Percentiles rank a stretch among this genome's conserved stretches.
Conservation (phyloP, 2,888 invertebrate species). For the Eupithecia exiguata region DNA sequence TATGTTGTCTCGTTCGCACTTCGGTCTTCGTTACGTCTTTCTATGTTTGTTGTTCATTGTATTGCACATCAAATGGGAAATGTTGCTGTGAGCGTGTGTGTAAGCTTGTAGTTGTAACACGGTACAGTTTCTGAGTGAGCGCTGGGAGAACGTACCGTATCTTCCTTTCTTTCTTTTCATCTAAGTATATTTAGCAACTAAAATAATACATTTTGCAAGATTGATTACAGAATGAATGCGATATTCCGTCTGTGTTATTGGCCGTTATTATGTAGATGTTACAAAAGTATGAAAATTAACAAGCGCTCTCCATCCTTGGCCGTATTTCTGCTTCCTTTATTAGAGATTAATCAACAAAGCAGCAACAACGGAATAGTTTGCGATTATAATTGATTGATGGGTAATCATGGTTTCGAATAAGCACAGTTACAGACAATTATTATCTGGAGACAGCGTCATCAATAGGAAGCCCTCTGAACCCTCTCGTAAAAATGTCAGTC, state of each 20-base stretch:
- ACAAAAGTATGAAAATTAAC: conserved; percentile 12
- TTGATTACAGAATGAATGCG: not conserved
- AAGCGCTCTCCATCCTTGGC: conserved; percentile 30
- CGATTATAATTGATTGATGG: conserved; percentile 19
- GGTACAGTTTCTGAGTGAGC: too few relatives aligned
- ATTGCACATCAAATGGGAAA: too few relatives aligned
- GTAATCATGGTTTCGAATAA: not conserved
- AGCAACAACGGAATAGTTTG: conserved; percentile 21
- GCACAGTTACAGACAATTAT: not conserved
- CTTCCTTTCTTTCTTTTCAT: too few relatives aligned
- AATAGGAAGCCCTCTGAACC: not conserved
- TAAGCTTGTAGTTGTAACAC: too few relatives aligned
- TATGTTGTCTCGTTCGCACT: too few relatives aligned
- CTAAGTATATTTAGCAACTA: not conserved
- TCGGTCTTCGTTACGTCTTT: too few relatives aligned
- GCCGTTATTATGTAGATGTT: conserved; percentile 10
- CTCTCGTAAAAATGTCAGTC: not conserved
- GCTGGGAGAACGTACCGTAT: too few relatives aligned
- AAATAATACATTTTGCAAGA: not conserved
- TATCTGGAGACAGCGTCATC: not conserved
- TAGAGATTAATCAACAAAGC: conserved; percentile 22
- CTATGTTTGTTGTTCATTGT: too few relatives aligned
- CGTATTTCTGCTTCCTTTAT: conserved; percentile 31
- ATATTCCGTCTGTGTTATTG: not conserved
- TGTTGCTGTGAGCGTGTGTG: too few relatives aligned